Evolutionary conservation across 2,797 vertebrate species (phyloP).

Genomic region (Pterois miles): DNA sequence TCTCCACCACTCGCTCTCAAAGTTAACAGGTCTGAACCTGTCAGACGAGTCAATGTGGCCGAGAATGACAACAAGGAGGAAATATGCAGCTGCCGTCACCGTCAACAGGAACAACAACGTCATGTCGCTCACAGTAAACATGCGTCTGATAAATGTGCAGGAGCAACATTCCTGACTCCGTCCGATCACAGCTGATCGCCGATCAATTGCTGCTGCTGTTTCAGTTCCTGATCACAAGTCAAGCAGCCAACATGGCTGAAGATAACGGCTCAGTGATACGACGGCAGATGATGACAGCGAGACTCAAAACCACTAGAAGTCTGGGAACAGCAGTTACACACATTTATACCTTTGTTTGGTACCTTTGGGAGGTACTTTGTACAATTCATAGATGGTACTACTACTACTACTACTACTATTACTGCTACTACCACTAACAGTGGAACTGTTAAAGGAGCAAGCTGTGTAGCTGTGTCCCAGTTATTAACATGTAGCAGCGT

Average conservation of each 20-base stretch:
- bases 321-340: background rate
- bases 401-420: no score
- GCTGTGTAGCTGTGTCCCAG: background rate
- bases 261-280: conserved; percentile 6
- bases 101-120: background rate
- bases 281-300: background rate
- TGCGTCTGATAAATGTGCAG: conserved; percentile 28
- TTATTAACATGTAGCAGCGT: no score
- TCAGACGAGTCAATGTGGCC: conserved; percentile 26
- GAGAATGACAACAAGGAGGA: conserved; percentile 11
- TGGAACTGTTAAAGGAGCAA: background rate
- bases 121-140: conserved; percentile 44
- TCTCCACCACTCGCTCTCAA: background rate
- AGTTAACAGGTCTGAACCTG: background rate
- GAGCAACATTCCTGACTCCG: conserved; percentile 22
- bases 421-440: background rate
- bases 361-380: background rate
- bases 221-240: conserved; percentile 17
- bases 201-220: conserved; percentile 5
- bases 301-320: background rate
- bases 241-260: background rate
- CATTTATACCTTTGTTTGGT: background rate
- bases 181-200: background rate
- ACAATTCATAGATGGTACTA: background rate
- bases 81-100: background rate